Evolutionary conservation across 92 coral and sea anemone species (phyloP).

Genomic region (Phenganax marumi): DNA sequence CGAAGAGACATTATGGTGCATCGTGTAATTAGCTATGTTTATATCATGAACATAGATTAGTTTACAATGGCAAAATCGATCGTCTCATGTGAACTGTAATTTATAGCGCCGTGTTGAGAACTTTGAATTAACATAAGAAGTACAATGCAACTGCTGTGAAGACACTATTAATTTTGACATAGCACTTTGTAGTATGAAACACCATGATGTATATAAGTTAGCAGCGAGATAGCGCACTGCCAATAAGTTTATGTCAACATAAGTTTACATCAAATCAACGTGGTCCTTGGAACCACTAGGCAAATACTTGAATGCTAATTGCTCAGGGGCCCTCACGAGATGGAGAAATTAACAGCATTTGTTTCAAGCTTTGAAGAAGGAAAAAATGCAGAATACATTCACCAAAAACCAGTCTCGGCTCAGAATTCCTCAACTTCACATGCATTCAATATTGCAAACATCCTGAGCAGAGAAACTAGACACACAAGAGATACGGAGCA

Average conservation of each 20-base stretch:
- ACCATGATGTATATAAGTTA: constrained; percentile 1
- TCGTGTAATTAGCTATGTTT: constrained; percentile 4
- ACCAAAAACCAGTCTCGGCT: neutral
- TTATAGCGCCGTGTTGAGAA: constrained; percentile 10
- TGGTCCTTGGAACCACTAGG: constrained; percentile 5
- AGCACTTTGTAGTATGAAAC: constrained; percentile 24
- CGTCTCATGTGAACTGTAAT: constrained; percentile 33
- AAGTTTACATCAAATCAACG: constrained; percentile 30
- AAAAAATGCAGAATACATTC: constrained; percentile 8
- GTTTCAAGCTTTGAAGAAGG: constrained; percentile 76
- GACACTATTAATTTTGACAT: constrained; percentile 38
- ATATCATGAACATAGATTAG: constrained; percentile 3
- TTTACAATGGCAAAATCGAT: constrained; percentile 21
- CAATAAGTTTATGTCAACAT: constrained; percentile 38
- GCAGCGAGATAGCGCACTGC: neutral
- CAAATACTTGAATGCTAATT: constrained; percentile 40
- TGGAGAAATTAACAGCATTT: constrained; percentile 89
- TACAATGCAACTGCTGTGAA: constrained; percentile 41
- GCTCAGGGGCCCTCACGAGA: constrained; percentile 15
- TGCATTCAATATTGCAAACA: constrained; percentile 36
- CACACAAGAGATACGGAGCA: neutral
- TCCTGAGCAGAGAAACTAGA: constrained; percentile 22
- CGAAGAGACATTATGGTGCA: neutral
- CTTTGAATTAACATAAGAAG: constrained; percentile 36
- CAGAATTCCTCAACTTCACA: neutral